Evolutionary conservation across 2,888 invertebrate genomes (phyloP).

Genomic region (Machimus atricapillus): DNA sequence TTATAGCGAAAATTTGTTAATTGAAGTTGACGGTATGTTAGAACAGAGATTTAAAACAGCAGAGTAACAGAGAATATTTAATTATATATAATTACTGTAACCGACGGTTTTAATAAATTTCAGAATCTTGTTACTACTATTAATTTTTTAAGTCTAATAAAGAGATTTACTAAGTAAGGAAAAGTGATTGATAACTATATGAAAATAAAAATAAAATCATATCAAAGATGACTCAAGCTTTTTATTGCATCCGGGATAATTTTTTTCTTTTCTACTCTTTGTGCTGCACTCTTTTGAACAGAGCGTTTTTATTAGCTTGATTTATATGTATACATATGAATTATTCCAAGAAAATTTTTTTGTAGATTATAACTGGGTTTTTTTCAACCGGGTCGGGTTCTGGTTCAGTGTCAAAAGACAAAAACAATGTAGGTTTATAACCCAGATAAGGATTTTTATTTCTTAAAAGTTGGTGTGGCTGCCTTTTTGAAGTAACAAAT

Average conservation of each 20-base stretch:
- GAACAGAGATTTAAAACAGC: neutral
- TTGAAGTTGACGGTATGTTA: neutral
- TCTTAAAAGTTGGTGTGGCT: too few relatives aligned
- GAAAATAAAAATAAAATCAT: conserved; percentile 38
- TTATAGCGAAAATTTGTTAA: conserved; percentile 11
- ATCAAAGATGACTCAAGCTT: neutral
- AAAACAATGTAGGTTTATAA: too few relatives aligned
- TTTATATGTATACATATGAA: too few relatives aligned
- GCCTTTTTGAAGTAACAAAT: too few relatives aligned
- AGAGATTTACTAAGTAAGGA: conserved; percentile 7
- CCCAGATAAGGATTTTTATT: too few relatives aligned
- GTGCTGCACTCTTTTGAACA: too few relatives aligned
- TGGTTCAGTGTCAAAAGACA: too few relatives aligned
- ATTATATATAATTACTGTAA: conserved; percentile 17
- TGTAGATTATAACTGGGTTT: too few relatives aligned
- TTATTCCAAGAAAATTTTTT: too few relatives aligned
- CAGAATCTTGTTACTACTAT: conserved; percentile 37
- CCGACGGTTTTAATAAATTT: conserved; percentile 9
- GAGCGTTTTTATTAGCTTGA: too few relatives aligned
- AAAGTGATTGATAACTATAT: conserved; percentile 37
- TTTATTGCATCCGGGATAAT: neutral
- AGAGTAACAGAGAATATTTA: conserved; percentile 19
- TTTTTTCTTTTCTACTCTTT: too few relatives aligned
- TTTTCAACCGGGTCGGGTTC: too few relatives aligned
- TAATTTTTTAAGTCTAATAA: conserved; percentile 38